A percentile compares a stretch with the other conserved stretches of the same genome.
Conservation (phyloP, 2,888 invertebrate genomes). For the Dolichopus griseipennis region DNA sequence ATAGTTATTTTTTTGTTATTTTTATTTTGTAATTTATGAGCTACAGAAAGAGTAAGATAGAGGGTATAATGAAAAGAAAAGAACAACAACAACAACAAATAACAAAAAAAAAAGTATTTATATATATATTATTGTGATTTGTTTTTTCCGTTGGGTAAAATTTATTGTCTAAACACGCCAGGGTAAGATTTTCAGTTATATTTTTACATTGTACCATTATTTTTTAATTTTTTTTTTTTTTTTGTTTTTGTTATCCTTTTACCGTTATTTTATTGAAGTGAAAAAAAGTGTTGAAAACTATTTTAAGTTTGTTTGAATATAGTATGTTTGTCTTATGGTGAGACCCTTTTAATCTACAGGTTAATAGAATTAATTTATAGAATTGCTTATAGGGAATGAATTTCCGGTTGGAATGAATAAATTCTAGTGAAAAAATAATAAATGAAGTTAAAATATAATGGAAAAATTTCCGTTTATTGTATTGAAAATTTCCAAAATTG, state of each 20-base stretch:
- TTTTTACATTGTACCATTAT: background rate
- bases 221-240: background rate
- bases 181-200: background rate
- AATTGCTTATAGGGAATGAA: background rate
- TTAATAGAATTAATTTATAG: background rate
- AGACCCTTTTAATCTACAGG: constrained; percentile 2
- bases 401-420: too few relatives aligned
- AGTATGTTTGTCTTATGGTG: background rate
- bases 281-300: background rate
- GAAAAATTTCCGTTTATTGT: too few relatives aligned
- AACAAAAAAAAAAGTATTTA: background rate
- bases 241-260: background rate
- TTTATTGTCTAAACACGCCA: constrained; percentile 1
- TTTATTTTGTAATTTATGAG: background rate
- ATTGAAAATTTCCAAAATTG: too few relatives aligned
- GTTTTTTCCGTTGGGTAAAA: constrained; percentile 1
- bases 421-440: too few relatives aligned
- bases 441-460: too few relatives aligned
- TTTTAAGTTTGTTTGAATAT: background rate
- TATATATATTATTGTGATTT: background rate
- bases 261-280: background rate
- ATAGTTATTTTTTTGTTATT: too few relatives aligned
- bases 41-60: background rate
- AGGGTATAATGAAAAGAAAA: background rate
- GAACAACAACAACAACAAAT: background rate